A percentile compares a stretch with the other conserved stretches of the same genome.
phyloP scores from a whole-genome alignment of 2,888 invertebrate genomes.

The Nomada goodeniana region DNA sequence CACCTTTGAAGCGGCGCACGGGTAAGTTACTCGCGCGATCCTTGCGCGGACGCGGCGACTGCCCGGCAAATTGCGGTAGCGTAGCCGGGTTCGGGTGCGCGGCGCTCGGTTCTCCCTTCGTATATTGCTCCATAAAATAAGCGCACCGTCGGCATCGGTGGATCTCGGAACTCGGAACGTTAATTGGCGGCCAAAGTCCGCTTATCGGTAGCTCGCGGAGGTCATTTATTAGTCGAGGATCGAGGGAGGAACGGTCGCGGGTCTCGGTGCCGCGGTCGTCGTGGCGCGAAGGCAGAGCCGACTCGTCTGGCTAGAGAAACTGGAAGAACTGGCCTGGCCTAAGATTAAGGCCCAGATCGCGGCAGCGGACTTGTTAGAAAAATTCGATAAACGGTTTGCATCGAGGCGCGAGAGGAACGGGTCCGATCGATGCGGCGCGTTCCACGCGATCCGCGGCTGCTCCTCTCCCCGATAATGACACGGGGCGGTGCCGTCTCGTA shows the following conservation, averaged over 20 bases:
- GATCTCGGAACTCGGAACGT: slow-evolving; percentile 7
- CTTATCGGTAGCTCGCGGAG: slow-evolving; percentile 30
- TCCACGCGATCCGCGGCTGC: slow-evolving; percentile 61
- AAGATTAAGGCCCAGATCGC: slow-evolving; percentile 26
- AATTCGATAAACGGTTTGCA: slow-evolving; percentile 55
- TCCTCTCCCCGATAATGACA: slow-evolving; percentile 79
- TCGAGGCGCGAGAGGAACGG: neutral
- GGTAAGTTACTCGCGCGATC: slow-evolving; percentile 36
- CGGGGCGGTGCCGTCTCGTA: slow-evolving; percentile 82
- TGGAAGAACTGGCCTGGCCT: slow-evolving; percentile 53
- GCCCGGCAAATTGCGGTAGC: slow-evolving; percentile 34
- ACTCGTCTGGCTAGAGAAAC: slow-evolving; percentile 35
- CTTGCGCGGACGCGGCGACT: slow-evolving; percentile 1
- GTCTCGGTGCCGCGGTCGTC: neutral
- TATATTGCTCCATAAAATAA: slow-evolving; percentile 19
- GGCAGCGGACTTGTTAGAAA: slow-evolving; percentile 24
- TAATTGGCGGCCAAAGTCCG: slow-evolving; percentile 55
- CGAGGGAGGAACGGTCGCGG: neutral
- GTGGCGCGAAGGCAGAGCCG: neutral
- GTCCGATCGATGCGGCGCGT: slow-evolving; percentile 38
- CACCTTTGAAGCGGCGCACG: neutral
- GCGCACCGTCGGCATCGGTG: neutral
- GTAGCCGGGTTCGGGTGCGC: slow-evolving; percentile 17
- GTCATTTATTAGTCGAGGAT: slow-evolving; percentile 11
- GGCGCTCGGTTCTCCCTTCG: slow-evolving; percentile 11